A percentile compares a stretch with the other conserved stretches of the same genome.
Evolutionary conservation across 1,140 invertebrate species (phyloP).

Genomic region (Pogonomyrmex barbatus): DNA sequence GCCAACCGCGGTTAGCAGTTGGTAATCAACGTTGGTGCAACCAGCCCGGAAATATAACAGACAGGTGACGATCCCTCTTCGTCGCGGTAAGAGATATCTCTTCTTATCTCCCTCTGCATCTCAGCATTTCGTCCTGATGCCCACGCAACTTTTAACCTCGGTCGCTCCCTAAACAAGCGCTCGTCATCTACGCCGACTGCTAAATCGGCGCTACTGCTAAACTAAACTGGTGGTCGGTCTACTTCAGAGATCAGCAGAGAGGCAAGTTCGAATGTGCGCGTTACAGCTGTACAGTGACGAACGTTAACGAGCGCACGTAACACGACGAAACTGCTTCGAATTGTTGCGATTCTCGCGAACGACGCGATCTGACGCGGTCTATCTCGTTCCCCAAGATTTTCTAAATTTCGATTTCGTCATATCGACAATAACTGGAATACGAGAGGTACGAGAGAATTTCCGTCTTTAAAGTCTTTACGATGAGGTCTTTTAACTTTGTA

Average conservation of each 20-base stretch:
- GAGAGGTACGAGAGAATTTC: not conserved
- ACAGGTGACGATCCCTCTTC: slow-evolving; percentile 32
- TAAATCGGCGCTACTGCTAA: slow-evolving; percentile 62
- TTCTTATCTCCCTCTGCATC: slow-evolving; percentile 20
- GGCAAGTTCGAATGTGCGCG: slow-evolving; percentile 25
- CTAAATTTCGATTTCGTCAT: slow-evolving; percentile 3
- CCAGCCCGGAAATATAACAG: slow-evolving; percentile 40
- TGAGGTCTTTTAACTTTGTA: not conserved
- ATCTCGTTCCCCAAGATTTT: slow-evolving; percentile 8
- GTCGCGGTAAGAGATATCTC: not conserved
- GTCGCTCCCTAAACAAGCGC: slow-evolving; percentile 45
- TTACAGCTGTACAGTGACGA: slow-evolving; percentile 7
- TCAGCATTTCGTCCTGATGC: slow-evolving; percentile 7
- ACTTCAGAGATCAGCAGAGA: slow-evolving; percentile 42
- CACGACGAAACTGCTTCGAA: not conserved
- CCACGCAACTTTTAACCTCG: slow-evolving; percentile 32
- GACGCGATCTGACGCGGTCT: not conserved
- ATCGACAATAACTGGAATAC: not conserved
- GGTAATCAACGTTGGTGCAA: slow-evolving; percentile 49
- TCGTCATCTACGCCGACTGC: slow-evolving; percentile 65
- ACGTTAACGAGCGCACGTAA: slow-evolving; percentile 33
- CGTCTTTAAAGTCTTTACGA: not conserved
- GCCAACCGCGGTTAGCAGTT: slow-evolving; percentile 13
- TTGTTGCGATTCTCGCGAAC: not conserved
- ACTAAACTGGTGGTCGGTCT: slow-evolving; percentile 35